Evolutionary conservation across 64 coral and sea anemone species (phyloP), one percentile per base, ranked within the genome.

Genomic region (Montipora capricornis): DNA sequence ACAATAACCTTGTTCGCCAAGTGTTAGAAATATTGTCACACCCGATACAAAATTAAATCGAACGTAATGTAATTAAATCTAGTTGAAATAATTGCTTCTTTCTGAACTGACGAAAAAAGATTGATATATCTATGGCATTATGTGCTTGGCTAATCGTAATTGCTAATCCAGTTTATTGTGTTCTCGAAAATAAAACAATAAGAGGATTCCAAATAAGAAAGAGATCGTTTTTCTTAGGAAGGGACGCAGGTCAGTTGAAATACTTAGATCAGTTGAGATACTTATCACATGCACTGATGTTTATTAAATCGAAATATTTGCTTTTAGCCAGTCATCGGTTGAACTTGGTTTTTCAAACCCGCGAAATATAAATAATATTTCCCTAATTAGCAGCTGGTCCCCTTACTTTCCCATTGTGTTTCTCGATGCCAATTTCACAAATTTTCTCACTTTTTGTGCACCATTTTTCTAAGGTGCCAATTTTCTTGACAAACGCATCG

Each of bases 301-400:
- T 57, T 57, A 8, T 57, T 8, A 11, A 57, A 57, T 5, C 53
- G 53, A 57, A 6, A 57, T 76, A 46, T 76, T 20, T 47, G 4
- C 74, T 47, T 14, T 19, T 24, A 20, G 19, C 3, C 13, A 78
- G 49, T 78, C 8, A 44, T 76, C 26, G 6, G 74, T 4, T 13
- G 13, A 15, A 76, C 74, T 46, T 60, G 79, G 24, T 10, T 22
- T 49, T 45, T n/a, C 46, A 47, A 20, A 8, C 16, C 15, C 37
- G 47, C 44, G 10, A 3, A 16, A 69, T n/a, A 48, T 12, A 19
- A 70, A 22, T 49, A 9, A 16, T 73, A 46, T 67, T 15, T 24
- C 50, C 37, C 16, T 73, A 73, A 70, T 86, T 71, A 86, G 19
- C 44, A 86, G 82, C 62, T 86, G 45, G 61, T 64, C 8, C 5